Percentiles rank a stretch among this genome's conserved stretches.
Evolutionary conservation across 2,797 vertebrate genomes (phyloP).

Genomic region (Anniella stebbinsi): DNA sequence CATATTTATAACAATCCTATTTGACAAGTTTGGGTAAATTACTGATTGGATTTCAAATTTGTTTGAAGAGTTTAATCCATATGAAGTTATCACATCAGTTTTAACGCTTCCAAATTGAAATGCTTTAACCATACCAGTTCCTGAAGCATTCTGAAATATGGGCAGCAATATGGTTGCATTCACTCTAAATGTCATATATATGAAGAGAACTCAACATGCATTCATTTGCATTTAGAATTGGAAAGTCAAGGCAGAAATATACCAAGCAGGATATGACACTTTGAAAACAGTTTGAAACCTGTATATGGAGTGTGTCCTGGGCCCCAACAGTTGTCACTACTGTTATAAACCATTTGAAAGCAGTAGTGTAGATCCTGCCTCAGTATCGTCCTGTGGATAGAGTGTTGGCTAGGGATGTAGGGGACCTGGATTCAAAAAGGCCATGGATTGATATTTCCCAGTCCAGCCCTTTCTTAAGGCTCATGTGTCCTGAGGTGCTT

Average conservation of each 20-base stretch:
- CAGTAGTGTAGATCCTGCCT: no score
- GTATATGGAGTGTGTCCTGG: no score
- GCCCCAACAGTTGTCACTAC: no score
- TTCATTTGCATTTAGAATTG: not conserved
- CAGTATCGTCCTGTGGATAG: not conserved
- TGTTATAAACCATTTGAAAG: no score
- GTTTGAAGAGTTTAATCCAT: not conserved
- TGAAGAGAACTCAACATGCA: not conserved
- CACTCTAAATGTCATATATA: not conserved
- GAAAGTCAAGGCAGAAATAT: not conserved
- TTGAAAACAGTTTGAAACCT: no score
- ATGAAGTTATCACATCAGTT: not conserved
- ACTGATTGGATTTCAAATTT: not conserved
- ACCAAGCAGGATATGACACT: no score
- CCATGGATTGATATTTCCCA: not conserved
- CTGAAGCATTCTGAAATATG: not conserved
- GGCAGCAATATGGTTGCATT: not conserved
- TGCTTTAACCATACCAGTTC: not conserved
- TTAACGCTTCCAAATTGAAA: not conserved
- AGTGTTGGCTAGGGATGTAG: not conserved
- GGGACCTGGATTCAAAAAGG: not conserved
- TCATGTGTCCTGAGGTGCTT: not conserved
- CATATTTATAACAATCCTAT: not conserved
- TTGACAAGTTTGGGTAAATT: not conserved
- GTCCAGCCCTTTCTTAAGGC: not conserved